Evolutionary conservation across 92 coral and sea anemone species (phyloP).

Genomic region (Blastomussa wellsi): DNA sequence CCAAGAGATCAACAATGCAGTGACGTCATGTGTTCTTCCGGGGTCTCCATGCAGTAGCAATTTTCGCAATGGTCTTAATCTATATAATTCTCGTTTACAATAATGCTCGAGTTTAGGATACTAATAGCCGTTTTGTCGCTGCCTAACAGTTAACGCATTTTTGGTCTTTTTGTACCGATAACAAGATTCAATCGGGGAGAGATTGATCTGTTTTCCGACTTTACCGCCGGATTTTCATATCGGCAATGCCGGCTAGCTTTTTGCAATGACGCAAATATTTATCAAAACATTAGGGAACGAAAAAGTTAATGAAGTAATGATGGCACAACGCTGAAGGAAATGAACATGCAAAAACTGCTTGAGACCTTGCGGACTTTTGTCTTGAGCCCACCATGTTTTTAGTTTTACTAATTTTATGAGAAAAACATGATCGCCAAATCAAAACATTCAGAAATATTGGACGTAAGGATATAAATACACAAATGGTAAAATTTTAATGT

Average conservation of each 20-base stretch:
- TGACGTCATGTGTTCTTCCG: constrained; percentile 47
- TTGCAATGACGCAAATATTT: constrained; percentile 20
- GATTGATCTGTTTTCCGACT: background rate
- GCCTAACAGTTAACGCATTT: background rate
- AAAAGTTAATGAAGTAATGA: constrained; percentile 12
- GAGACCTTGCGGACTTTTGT: constrained; percentile 1
- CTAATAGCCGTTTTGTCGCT: background rate
- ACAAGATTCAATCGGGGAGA: background rate
- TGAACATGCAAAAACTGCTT: background rate
- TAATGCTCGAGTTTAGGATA: background rate
- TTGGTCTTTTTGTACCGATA: background rate
- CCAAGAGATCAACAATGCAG: constrained; percentile 21
- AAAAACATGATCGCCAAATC: background rate
- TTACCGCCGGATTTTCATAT: background rate
- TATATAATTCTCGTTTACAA: constrained; percentile 17
- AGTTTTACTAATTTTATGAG: background rate
- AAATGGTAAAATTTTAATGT: background rate
- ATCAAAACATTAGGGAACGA: constrained; percentile 11
- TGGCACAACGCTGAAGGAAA: background rate
- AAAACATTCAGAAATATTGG: background rate
- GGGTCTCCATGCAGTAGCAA: background rate
- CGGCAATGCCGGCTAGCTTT: background rate
- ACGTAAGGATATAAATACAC: background rate
- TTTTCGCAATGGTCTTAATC: constrained; percentile 17
- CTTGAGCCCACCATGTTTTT: background rate